A percentile compares a stretch with the other conserved stretches of the same genome.
Evolutionary conservation across 2,113 vertebrate species (phyloP).

Genomic region (Heterotis niloticus): DNA sequence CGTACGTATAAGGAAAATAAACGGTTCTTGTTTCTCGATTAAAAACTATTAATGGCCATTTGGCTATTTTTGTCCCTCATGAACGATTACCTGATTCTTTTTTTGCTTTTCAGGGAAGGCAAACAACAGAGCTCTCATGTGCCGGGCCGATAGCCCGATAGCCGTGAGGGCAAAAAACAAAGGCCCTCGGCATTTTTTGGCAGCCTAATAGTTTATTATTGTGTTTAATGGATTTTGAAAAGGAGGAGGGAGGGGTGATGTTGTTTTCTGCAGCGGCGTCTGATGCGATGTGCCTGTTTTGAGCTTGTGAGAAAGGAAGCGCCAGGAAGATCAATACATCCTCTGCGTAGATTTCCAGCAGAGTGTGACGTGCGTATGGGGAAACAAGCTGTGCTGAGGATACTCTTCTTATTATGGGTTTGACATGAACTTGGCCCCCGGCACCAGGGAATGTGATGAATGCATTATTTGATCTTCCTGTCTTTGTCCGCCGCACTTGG

Average conservation of each 20-base stretch:
- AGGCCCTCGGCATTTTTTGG: conserved; percentile 60
- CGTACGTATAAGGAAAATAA: background rate
- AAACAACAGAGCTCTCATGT: conserved; percentile 37
- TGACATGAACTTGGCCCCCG: conserved; percentile 89
- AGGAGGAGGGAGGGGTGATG: conserved; percentile 33
- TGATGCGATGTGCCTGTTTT: conserved; percentile 66
- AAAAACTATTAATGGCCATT: conserved; percentile 14
- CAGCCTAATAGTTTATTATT: conserved; percentile 66
- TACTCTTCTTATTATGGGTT: conserved; percentile 89
- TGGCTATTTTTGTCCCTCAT: conserved; percentile 11
- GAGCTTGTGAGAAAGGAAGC: conserved; percentile 97
- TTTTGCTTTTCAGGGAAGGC: conserved; percentile 33
- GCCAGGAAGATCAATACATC: conserved; percentile 87
- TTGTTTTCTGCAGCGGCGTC: conserved; percentile 39
- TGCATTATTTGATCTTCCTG: conserved; percentile 98
- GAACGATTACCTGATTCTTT: conserved; percentile 15
- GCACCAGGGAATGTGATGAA: conserved; percentile 86
- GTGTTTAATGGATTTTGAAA: conserved; percentile 62
- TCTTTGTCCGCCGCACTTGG: conserved; percentile 90
- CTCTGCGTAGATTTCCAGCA: conserved; percentile 87
- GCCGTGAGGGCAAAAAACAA: conserved; percentile 49
- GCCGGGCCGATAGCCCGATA: conserved; percentile 36
- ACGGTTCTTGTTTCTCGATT: too few species aligned
- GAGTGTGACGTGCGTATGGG: conserved; percentile 81
- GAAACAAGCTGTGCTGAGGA: conserved; percentile 81